Evolutionary conservation across 2,797 vertebrate species (phyloP), one percentile per base, ranked within the genome.

Genomic region (Erethizon dorsatum): DNA sequence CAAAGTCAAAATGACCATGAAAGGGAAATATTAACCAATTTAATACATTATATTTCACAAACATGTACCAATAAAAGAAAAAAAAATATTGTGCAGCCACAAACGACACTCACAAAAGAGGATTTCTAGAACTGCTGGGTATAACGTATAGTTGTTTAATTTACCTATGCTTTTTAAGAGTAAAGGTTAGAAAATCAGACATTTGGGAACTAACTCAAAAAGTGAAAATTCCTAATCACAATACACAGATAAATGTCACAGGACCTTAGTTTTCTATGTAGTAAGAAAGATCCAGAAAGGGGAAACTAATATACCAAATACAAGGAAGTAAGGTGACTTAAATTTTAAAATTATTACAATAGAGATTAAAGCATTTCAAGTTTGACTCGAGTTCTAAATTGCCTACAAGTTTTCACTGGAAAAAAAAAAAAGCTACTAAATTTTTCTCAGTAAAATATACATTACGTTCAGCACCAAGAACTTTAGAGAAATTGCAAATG

Each of bases 331-430:
- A 67, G 20, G 17, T 22, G 8, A 84, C 15, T 87, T n/a, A 17
- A 45, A 45, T 50, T 77, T 79, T 75, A 9, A 41, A 69, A 88
- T 41, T 56, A 84, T 12, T 93, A 52, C 56, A 94, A 83, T 73
- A 83, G 37, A 93, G 61, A 69, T 90, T 85, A 24, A 92, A 80
- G 56, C 73, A n/a, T 79, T 78, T 95, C 26, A 90, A 61, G 24
- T 24, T 11, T 45, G 6, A 37, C 22, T 77, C 28, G 89, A 91
- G 73, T 85, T 88, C 89, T 41, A 94, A 94, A 89, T 14, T 75
- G 11, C 31, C 69, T 67, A 22, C 61, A 89, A 61, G 15, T 67
- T 33, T 77, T 47, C 71, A 94, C 14, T 83, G n/a, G 37, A 41
- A 41, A 12, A 10, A 47, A 89, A 20, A 85, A 45, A 17, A 95